These are phyloP conservation scores for Linnaemya tessellans DNA, from an alignment of 2,888 invertebrate genomes.

Conservation along the genomic window DNA sequence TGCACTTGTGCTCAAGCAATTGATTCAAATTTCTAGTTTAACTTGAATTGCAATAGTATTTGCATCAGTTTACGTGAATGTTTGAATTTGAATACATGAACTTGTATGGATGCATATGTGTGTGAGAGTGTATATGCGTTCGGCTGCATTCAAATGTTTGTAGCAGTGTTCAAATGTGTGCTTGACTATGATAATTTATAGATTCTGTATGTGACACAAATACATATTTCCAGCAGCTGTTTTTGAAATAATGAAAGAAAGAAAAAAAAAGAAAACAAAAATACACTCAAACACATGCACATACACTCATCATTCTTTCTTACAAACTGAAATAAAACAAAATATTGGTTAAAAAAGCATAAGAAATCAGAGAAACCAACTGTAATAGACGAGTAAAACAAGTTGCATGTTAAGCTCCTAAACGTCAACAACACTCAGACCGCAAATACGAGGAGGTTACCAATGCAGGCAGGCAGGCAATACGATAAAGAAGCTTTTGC, in stretches of 20 bases:
- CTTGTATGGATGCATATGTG: neutral
- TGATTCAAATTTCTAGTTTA: constrained; percentile 72
- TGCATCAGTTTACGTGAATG: constrained; percentile 14
- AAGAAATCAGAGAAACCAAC: constrained; percentile 17
- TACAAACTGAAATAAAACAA: constrained; percentile 16
- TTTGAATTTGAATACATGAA: constrained; percentile 18
- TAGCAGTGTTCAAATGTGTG: constrained; percentile 24
- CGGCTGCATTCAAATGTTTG: neutral
- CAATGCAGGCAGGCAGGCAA: neutral
- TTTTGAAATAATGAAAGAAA: constrained; percentile 42
- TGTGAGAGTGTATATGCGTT: neutral
- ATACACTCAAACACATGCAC: neutral
- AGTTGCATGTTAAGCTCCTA: constrained; percentile 56
- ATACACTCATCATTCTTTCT: constrained; percentile 3
- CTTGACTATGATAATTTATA: constrained; percentile 40
- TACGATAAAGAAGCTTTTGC: neutral
- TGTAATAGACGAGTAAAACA: constrained; percentile 51
- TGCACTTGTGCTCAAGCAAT: constrained; percentile 70
- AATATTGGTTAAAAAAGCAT: constrained; percentile 11
- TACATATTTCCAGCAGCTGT: constrained; percentile 67
- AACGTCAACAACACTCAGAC: constrained; percentile 42
- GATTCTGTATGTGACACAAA: constrained; percentile 68
- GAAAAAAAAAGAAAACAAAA: constrained; percentile 8
- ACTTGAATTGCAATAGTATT: constrained; percentile 57
- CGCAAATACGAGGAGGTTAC: constrained; percentile 28